A percentile compares a stretch with the other conserved stretches of the same genome.
These are phyloP conservation scores for Pogona vitticeps DNA, from an alignment of 2,113 vertebrate genomes.

Conservation along the genomic window DNA sequence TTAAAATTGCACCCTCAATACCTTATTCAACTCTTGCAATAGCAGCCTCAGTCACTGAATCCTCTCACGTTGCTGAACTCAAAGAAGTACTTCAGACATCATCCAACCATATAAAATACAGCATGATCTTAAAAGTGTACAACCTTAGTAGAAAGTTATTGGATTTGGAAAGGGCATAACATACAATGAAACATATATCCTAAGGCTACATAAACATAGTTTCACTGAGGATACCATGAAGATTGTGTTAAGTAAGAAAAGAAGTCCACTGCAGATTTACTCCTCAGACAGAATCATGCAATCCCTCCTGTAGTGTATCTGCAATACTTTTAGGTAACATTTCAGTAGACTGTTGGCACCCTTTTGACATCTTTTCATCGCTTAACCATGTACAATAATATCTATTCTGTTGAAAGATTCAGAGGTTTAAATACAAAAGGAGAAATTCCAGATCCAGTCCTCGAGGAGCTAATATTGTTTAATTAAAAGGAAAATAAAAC, in stretches of 20 bases:
- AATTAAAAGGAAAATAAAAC: neutral
- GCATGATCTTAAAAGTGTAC: neutral
- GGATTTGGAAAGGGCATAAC: neutral
- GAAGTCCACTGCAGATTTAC: neutral
- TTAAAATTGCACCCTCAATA: no score
- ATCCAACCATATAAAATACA: neutral
- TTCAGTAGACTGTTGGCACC: constrained; percentile 6
- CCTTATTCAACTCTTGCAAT: no score
- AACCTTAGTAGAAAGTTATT: neutral
- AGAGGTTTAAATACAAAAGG: neutral
- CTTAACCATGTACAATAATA: neutral
- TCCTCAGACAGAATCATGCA: neutral
- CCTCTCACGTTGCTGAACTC: no score
- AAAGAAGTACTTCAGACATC: no score
- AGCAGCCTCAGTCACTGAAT: no score
- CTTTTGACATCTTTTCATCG: neutral
- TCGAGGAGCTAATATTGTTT: neutral
- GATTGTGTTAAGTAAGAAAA: neutral
- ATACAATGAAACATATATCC: neutral
- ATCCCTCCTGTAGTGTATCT: constrained; percentile 4
- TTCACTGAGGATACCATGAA: neutral
- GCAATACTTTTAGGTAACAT: constrained; percentile 1
- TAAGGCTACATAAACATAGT: neutral
- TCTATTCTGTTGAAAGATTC: neutral
- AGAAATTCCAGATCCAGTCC: neutral